Conservation (phyloP, 2,888 invertebrate species). For the Trileptium ribeirensis region DNA sequence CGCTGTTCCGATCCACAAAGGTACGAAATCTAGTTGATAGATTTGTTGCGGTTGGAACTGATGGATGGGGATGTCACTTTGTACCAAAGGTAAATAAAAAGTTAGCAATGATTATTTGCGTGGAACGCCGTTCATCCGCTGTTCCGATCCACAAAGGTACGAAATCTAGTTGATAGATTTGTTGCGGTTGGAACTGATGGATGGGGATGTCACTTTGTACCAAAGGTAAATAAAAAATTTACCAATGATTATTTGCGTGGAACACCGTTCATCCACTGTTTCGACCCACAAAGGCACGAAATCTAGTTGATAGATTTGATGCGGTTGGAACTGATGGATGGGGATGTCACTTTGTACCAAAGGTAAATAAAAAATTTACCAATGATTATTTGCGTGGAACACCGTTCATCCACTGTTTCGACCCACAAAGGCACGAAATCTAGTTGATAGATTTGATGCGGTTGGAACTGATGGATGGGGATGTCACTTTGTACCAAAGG, state of each 20-base stretch:
- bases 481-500: neutral
- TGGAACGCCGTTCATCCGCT: no score
- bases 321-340: conserved; percentile 19
- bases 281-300: no score
- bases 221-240: no score
- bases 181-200: conserved; percentile 19
- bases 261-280: no score
- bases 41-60: conserved; percentile 18
- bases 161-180: conserved; percentile 5
- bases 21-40: neutral
- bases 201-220: neutral
- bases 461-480: conserved; percentile 19
- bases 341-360: neutral
- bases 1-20: no score
- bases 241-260: no score
- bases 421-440: no score
- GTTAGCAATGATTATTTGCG: no score
- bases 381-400: no score
- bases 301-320: conserved; percentile 5
- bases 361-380: no score
- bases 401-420: no score
- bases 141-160: no score
- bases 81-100: conserved; percentile 19
- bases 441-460: conserved; percentile 9
- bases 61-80: conserved; percentile 5